Base-by-base conservation (phyloP, 2,797 vertebrate species). In the Amblyopsis hoosieri region DNA sequence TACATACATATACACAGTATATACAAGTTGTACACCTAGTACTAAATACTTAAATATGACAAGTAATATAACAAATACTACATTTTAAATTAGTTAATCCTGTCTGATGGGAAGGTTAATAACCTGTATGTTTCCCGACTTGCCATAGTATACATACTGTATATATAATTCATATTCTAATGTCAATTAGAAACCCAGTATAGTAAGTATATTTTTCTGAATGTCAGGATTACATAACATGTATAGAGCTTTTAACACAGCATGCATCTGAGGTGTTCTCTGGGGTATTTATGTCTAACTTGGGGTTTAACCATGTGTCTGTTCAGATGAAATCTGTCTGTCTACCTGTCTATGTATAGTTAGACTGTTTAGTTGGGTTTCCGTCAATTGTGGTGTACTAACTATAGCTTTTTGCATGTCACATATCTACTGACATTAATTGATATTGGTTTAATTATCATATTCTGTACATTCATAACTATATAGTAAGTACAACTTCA, bases 191-290 rank as follows among this genome's bases (percentile, higher is more conserved):
- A 77, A 29, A 56, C 13, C 60, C 23, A 54, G 23, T 23, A 23
- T 23, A 23, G 23, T 17, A 54, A 46, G 76, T 61, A 60, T 45
- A 69, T 72, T 75, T 23, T 57, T 55, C 51, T 73, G 52, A 76
- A 73, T 64, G 54, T 72, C 56, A 37, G n/a, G 31, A 75, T 72
- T 64, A 67, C 57, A 68, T 72, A 56, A 62, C 2, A 10, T 31
- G 52, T 17, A 19, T 23, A 19, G 2, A 12, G 9, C 8, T 53
- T 75, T 81, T 66, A 80, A 72, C 58, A 57, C 74, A 75, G 80
- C 72, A 70, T 75, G 66, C 62, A 66, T 75, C 60, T 62, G 17
- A 12, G 60, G 60, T 71, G 76, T 64, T 54, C 64, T 80, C 69
- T 12, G 60, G 76, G 65, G 67, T 65, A 67, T 83, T 74, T 42